These are phyloP conservation scores for Agapostemon virescens DNA, from an alignment of 2,888 invertebrate genomes.

Conservation along the genomic window DNA sequence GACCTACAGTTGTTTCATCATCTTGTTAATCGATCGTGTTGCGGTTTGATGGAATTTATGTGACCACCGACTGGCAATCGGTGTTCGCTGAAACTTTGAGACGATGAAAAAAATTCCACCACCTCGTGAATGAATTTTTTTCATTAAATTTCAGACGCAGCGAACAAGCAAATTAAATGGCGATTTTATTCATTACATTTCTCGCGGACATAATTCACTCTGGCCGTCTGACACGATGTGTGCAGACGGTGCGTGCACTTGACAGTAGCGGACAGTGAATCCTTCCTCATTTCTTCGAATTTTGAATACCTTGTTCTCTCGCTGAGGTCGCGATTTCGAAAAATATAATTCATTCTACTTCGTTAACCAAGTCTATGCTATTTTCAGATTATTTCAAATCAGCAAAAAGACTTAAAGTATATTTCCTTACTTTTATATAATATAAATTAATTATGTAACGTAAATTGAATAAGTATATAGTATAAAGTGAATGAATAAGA, in stretches of 20 bases:
- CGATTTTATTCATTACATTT: not conserved
- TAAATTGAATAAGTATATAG: not conserved
- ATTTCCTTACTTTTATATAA: not conserved
- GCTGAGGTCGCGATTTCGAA: not conserved
- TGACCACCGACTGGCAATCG: not conserved
- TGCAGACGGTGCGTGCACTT: not conserved
- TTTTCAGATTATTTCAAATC: not conserved
- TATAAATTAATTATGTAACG: not conserved
- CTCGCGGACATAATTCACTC: not conserved
- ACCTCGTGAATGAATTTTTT: not conserved
- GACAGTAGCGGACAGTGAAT: not conserved
- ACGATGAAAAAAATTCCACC: not conserved
- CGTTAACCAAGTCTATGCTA: not conserved
- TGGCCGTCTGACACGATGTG: not conserved
- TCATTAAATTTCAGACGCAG: not conserved
- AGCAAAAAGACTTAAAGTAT: not conserved
- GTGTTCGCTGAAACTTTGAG: not conserved
- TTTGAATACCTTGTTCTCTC: not conserved
- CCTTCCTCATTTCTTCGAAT: not conserved
- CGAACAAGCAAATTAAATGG: constrained; percentile 17
- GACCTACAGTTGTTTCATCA: constrained; percentile 20
- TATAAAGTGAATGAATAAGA: too few species aligned
- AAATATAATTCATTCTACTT: not conserved
- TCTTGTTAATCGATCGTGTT: constrained; percentile 19
- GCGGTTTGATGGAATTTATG: constrained; percentile 22